These are phyloP conservation scores for Trissolcus japonicus DNA, from an alignment of 2,888 invertebrate species.

Conservation along the genomic window DNA sequence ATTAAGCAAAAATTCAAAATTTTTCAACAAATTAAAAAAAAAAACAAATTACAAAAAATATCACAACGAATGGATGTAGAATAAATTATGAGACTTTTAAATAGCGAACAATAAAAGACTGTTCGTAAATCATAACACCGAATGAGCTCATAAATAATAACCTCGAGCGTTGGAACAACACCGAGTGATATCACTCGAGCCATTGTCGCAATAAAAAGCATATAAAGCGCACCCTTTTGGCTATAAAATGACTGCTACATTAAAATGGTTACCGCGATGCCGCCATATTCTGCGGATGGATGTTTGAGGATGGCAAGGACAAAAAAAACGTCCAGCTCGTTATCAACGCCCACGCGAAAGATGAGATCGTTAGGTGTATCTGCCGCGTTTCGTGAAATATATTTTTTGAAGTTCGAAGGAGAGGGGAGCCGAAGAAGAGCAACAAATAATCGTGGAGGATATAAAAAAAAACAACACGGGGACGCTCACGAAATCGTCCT, in stretches of 20 bases:
- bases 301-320: background rate
- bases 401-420: slow-evolving; percentile 23
- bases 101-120: no score
- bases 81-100: no score
- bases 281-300: slow-evolving; percentile 15
- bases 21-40: no score
- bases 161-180: slow-evolving; percentile 9
- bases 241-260: slow-evolving; percentile 45
- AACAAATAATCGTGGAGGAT: slow-evolving; percentile 36
- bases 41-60: background rate
- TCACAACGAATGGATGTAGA: no score
- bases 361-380: slow-evolving; percentile 43
- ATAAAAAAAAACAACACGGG: slow-evolving; percentile 49
- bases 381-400: slow-evolving; percentile 44
- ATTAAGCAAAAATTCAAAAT: background rate
- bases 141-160: slow-evolving; percentile 37
- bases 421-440: slow-evolving; percentile 21
- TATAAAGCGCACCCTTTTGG: slow-evolving; percentile 44
- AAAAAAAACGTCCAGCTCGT: slow-evolving; percentile 32
- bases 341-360: slow-evolving; percentile 51
- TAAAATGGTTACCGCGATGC: slow-evolving; percentile 37
- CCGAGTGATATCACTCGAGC: slow-evolving; percentile 33
- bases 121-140: slow-evolving; percentile 19
- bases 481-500: slow-evolving; percentile 62
- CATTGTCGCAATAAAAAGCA: slow-evolving; percentile 43